These are phyloP conservation scores for Tauraco hartlaubi DNA, from an alignment of 2,797 vertebrate species.

Conservation along the genomic window DNA sequence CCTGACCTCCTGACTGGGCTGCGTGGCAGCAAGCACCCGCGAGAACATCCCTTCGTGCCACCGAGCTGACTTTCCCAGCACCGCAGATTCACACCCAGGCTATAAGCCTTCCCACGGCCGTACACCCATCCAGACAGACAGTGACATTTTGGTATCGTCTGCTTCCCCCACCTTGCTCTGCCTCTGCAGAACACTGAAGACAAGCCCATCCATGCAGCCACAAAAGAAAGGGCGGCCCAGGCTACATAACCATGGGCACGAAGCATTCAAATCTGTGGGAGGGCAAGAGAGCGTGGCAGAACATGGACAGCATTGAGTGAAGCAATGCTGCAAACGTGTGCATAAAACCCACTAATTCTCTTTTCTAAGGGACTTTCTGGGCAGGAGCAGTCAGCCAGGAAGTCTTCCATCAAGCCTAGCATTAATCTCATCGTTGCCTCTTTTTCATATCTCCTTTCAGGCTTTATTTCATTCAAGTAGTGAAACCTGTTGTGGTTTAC, in stretches of 20 bases:
- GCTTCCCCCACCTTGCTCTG: neutral
- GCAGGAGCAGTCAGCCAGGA: conserved; percentile 4
- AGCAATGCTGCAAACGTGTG: neutral
- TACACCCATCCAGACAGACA: neutral
- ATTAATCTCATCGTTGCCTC: neutral
- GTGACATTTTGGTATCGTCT: neutral
- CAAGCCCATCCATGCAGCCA: accelerated
- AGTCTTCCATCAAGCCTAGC: conserved; percentile 17
- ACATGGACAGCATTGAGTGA: neutral
- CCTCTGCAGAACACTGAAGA: neutral
- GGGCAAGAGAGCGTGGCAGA: neutral
- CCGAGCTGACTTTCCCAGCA: neutral
- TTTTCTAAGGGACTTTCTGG: conserved; percentile 17
- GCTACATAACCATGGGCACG: accelerated
- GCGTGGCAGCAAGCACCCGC: accelerated
- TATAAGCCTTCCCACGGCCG: neutral
- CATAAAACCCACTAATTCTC: neutral
- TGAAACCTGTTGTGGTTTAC: conserved; percentile 70
- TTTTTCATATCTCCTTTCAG: conserved; percentile 51
- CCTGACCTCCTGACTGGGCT: neutral
- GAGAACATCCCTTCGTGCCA: neutral
- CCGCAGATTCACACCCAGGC: neutral
- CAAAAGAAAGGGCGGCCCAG: neutral
- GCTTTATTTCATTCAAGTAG: conserved; percentile 67
- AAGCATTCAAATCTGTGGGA: neutral